These are phyloP conservation scores for Hypercompe scribonia DNA, from an alignment of 2,888 invertebrate species.

Conservation along the genomic window DNA sequence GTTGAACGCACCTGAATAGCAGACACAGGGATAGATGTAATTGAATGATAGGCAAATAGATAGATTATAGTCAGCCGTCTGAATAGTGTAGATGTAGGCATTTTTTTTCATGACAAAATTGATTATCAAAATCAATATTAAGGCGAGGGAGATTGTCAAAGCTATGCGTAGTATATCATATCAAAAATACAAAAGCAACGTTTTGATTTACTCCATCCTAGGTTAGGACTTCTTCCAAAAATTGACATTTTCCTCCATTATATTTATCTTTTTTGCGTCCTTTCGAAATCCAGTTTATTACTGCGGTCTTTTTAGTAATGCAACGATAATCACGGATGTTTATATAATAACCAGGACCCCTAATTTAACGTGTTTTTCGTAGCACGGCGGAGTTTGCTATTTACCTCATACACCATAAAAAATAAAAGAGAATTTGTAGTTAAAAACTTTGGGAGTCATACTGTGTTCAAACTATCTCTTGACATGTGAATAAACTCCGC, in stretches of 20 bases:
- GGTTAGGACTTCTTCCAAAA: too few species aligned
- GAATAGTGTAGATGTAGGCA: not conserved
- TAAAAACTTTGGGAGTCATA: not conserved
- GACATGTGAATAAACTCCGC: not conserved
- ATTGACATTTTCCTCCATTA: too few species aligned
- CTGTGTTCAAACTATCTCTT: slow-evolving; percentile 3
- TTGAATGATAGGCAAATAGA: not conserved
- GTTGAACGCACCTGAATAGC: not conserved
- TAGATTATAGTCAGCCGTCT: not conserved
- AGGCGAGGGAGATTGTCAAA: not conserved
- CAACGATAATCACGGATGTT: too few species aligned
- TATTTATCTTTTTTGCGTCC: too few species aligned
- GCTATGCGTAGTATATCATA: too few species aligned
- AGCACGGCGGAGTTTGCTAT: too few species aligned
- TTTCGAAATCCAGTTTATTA: too few species aligned
- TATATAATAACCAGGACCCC: too few species aligned
- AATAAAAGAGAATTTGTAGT: not conserved
- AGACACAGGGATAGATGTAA: not conserved
- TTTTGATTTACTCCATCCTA: too few species aligned
- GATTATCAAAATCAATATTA: not conserved
- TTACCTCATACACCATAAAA: too few species aligned
- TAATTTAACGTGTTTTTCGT: too few species aligned
- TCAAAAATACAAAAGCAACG: not conserved
- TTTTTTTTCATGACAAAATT: not conserved
- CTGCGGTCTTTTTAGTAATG: too few species aligned